These are phyloP conservation scores for Ptychadena robeensis DNA, from an alignment of 2,797 vertebrate species.

Conservation along the genomic window DNA sequence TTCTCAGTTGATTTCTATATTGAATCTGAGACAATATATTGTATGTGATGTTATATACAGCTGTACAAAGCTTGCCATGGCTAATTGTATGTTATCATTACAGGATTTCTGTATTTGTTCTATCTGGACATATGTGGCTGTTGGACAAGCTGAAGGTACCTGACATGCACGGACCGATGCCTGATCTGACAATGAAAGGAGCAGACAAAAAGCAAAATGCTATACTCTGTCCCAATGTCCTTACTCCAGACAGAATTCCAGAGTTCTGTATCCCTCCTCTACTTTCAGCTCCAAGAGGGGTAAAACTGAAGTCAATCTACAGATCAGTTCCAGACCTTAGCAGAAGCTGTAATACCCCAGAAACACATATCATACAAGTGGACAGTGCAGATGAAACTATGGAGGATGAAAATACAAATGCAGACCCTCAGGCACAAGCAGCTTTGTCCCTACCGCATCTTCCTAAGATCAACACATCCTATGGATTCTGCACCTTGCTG, in stretches of 20 bases:
- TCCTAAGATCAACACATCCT: constrained; percentile 77
- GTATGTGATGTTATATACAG: neutral
- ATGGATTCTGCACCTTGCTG: constrained; percentile 91
- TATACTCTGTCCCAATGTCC: constrained; percentile 81
- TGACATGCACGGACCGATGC: constrained; percentile 13
- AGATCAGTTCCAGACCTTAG: constrained; percentile 48
- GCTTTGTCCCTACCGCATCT: constrained; percentile 65
- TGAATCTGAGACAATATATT: neutral
- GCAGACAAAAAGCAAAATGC: neutral
- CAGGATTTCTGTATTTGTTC: neutral
- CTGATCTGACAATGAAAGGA: neutral
- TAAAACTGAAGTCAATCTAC: constrained; percentile 22
- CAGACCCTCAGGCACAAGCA: constrained; percentile 85
- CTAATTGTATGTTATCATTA: neutral
- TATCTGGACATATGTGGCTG: constrained; percentile 43
- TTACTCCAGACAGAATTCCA: constrained; percentile 91
- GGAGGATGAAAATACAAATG: constrained; percentile 85
- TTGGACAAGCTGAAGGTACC: constrained; percentile 45
- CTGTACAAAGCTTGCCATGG: neutral
- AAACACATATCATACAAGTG: constrained; percentile 85
- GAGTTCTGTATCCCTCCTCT: constrained; percentile 93
- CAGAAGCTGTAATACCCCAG: constrained; percentile 61
- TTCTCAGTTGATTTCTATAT: neutral
- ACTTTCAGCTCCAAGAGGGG: constrained; percentile 70
- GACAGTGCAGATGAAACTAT: constrained; percentile 83